Base-by-base conservation (phyloP, 2,888 invertebrate species). In the Encarsia formosa region DNA sequence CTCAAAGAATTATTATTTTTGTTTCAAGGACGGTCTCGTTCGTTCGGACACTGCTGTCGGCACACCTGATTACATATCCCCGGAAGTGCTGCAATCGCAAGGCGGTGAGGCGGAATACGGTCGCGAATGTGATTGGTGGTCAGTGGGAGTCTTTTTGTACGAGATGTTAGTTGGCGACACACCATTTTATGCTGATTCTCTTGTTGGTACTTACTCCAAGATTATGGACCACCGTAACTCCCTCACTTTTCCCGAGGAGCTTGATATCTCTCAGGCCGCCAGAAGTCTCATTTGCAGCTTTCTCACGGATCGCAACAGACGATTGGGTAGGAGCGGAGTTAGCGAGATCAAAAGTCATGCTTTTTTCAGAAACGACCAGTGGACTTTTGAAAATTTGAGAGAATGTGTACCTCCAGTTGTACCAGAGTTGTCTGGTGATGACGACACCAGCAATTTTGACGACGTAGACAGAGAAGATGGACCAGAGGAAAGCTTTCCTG, bases 141-240 rank as follows among this genome's bases (percentile, higher is more conserved):
- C 97, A 18, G 97, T 98, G 22, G 99, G 99, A 49, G 96, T 99
- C 65, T 95, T 99, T 75, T 83, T 99, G 3, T 99, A 95, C 75
- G 99, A 99, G 81, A 97, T 99, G 97, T 79, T 99, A 47, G 89
- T 95, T 53, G 96, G 96, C 6, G 99, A 99, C 75, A 96, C 99
- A 11, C 99, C 99, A 0, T 99, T 99, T 77, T 98, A 94, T 77
- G 98, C 98, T 3, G 99, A 99, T 73, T 96, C 97, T 58, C 82
- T 99, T 65, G 92, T 98, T 37, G 95, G 95, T 49, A 99, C 98
- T 2, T 99, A 99, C 74, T 93, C 95, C 57, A 97, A 97, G 78
- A 99, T 99, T 63, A 98, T 99, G 97, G 95, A 98, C 75, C 96
- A 98, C 74, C 88, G 93, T 73, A 96, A 93, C 69, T 92, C 96